Evolutionary conservation across 2,888 invertebrate species (phyloP), one percentile per base, ranked within the genome.

Genomic region (Cephalotes varians): DNA sequence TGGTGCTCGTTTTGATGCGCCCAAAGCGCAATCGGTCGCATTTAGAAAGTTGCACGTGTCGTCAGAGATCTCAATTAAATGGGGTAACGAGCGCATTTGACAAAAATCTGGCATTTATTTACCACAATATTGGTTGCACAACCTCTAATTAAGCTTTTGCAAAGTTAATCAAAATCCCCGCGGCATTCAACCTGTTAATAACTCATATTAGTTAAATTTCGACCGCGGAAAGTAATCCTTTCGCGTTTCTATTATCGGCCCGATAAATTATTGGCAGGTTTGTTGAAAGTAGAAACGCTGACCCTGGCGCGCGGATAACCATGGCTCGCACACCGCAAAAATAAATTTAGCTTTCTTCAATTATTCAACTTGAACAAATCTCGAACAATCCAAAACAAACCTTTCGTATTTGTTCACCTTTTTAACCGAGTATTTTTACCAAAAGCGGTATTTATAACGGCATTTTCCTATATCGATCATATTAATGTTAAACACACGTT

Each of bases 41-140:
- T 67, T 65, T 47, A 49, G n/a, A 34, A 49, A 37, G 67, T 67
- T 37, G 47, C 10, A 9, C 21, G 31, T 34, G 31, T 44, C 31
- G 44, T 6, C 62, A 15, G 34, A 3, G 34, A 37, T 12, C 28
- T 67, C 37, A 67, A 51, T 76, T 76, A 76, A 67, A 76, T 37
- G n/a, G 7, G 65, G n/a, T 25, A 65, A 58, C 28, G 31, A 28
- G 51, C 31, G 15, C 56, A 44, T 81, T 65, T 74, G 47, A 58
- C 80, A 80, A 76, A 74, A 77, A 74, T 49, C 21, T 81, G 60
- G 25, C 76, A 34, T 47, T 81, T 40, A 79, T 79, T 79, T 79
- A 25, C 69, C 31, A 31, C 34, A 58, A 79, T 56, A 56, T 79
- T 18, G 77, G 25, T 71, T 21, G 12, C 40, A 25, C 40, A 56